Base-by-base conservation (phyloP, 1,140 invertebrate genomes). In the Ctenoplectra terminalis region DNA sequence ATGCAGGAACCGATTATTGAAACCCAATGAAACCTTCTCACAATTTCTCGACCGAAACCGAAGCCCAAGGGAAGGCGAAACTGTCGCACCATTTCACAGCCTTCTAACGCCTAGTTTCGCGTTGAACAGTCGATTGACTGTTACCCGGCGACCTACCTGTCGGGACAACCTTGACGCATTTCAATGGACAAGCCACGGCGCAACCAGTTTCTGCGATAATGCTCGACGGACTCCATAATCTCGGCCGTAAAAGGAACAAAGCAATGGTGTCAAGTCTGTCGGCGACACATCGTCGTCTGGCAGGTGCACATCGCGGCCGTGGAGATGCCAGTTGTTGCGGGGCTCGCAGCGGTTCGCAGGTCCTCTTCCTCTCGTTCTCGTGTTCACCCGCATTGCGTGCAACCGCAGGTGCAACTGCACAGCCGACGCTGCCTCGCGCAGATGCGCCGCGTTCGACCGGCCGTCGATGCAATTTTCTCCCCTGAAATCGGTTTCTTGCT, bases 151-250 rank as follows among this genome's bases (percentile, higher is more conserved):
- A 88, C 71, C 82, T 87, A 88, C 81, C 84, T 81, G 74, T 20
- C 81, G 56, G 61, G 67, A 61, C 78, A 86, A 88, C 87, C 87
- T 88, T 88, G 87, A 81, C 79, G 74, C 80, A 77, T 66, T 82
- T 85, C 66, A 85, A 81, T 82, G 75, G 63, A 56, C 60, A 70
- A 61, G 71, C 71, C 73, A 64, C 71, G 75, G 60, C 34, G 48
- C 84, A 88, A 86, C 82, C 83, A 86, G 81, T 88, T 85, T 86
- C 81, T 80, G 84, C 79, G 81, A 88, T 82, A 80, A 88, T 86
- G 67, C 64, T 64, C 69, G 31, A 40, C 69, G 46, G 76, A 74
- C 82, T 84, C 78, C 86, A 88, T 88, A 88, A 88, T 88, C 87
- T 80, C 34, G 58, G 69, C 78, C 81, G 78, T 86, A 88, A 88